Conservation (phyloP, 2,113 vertebrate genomes). For the Willisornis vidua region DNA sequence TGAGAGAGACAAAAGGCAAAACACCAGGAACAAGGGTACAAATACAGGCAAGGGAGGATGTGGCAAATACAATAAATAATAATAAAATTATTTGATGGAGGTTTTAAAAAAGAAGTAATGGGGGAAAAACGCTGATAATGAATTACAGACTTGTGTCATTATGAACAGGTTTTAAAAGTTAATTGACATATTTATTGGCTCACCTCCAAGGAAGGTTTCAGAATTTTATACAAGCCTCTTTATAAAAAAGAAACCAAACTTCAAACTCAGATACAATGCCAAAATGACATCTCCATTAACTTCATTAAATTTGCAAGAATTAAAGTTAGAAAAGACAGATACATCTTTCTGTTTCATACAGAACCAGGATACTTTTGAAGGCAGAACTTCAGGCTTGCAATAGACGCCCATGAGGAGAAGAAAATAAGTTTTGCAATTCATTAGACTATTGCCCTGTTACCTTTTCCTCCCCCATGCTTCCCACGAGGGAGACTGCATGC, state of each 20-base stretch:
- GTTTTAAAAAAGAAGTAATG: not conserved
- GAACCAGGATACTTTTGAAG: not conserved
- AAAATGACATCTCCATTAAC: not conserved
- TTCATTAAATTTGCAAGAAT: not conserved
- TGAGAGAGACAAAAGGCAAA: not conserved
- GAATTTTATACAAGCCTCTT: not conserved
- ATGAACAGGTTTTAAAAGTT: not conserved
- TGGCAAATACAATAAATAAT: not conserved
- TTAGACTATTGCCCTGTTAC: slow-evolving; percentile 25
- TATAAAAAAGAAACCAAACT: not conserved
- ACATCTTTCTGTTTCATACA: not conserved
- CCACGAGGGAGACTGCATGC: not conserved
- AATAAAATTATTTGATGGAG: not conserved
- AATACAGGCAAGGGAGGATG: not conserved
- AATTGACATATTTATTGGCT: not conserved
- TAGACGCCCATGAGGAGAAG: not conserved
- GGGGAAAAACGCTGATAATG: not conserved
- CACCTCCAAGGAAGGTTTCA: not conserved
- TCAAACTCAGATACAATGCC: not conserved
- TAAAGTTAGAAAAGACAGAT: not conserved
- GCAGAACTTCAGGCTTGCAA: not conserved
- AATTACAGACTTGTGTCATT: not conserved
- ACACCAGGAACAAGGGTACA: not conserved
- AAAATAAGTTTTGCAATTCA: slow-evolving; percentile 48
- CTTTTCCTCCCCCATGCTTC: slow-evolving; percentile 60